Conservation (phyloP, 2,888 invertebrate species). For the Drosophila bunnanda region DNA sequence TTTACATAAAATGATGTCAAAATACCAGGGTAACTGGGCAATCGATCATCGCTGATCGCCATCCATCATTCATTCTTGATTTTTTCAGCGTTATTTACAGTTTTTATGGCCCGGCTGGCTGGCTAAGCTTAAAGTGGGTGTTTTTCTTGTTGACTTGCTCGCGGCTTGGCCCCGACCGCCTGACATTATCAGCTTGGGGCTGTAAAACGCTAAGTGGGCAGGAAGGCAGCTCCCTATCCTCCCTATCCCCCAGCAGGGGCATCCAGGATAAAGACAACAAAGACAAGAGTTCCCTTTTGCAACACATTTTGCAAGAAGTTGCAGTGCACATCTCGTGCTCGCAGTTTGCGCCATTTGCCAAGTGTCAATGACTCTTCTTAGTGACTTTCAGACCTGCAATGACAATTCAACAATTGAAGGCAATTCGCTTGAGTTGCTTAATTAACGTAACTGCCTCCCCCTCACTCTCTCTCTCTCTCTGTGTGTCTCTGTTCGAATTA, state of each 20-base stretch:
- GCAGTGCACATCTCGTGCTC: neutral
- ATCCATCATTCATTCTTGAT: slow-evolving; percentile 16
- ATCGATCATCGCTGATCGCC: slow-evolving; percentile 20
- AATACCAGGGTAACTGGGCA: slow-evolving; percentile 11
- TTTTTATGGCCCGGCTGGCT: slow-evolving; percentile 37
- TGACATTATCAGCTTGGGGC: slow-evolving; percentile 38
- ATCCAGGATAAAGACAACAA: slow-evolving; percentile 4
- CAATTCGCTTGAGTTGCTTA: slow-evolving; percentile 42
- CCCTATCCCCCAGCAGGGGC: neutral
- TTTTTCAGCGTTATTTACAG: slow-evolving; percentile 27
- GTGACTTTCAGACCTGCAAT: slow-evolving; percentile 46
- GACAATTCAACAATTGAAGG: slow-evolving; percentile 55
- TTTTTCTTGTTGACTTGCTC: slow-evolving; percentile 30
- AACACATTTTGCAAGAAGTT: slow-evolving; percentile 50
- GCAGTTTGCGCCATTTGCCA: slow-evolving; percentile 57
- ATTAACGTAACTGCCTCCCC: slow-evolving; percentile 38
- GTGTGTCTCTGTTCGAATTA: slow-evolving; percentile 32
- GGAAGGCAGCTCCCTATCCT: neutral
- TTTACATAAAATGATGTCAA: neutral
- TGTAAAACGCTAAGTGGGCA: slow-evolving; percentile 34
- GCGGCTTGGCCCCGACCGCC: slow-evolving; percentile 23
- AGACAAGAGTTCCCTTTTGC: neutral
- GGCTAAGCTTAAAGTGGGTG: slow-evolving; percentile 42
- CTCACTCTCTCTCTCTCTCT: neutral
- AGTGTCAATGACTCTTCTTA: slow-evolving; percentile 69